A percentile compares a stretch with the other conserved stretches of the same genome.
These are phyloP conservation scores for Cheirogaleus major DNA, from an alignment of 2,797 vertebrate species.

Conservation along the genomic window DNA sequence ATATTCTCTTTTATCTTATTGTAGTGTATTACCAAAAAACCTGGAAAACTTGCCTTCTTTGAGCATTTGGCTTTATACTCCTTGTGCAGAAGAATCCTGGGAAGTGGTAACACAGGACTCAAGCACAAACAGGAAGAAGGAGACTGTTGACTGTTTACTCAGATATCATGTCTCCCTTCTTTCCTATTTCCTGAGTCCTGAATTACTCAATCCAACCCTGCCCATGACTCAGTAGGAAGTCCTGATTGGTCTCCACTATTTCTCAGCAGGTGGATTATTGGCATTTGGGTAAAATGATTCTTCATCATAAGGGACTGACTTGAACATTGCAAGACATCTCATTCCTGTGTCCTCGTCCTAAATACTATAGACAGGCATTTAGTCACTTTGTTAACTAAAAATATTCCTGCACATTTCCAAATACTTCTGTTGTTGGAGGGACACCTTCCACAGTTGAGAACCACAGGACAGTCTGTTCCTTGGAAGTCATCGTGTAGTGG, in stretches of 20 bases:
- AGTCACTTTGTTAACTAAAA: neutral
- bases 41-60: neutral
- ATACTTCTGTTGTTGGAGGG: neutral
- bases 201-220: neutral
- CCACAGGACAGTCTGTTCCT: neutral
- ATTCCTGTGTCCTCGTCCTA: neutral
- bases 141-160: neutral
- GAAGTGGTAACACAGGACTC: neutral
- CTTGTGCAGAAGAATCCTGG: neutral
- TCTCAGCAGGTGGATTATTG: neutral
- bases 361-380: neutral
- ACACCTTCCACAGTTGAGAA: neutral
- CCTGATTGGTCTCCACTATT: neutral
- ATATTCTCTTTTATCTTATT: neutral
- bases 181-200: neutral
- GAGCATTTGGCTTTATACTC: neutral
- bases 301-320: neutral
- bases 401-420: neutral
- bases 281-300: neutral
- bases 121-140: neutral
- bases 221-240: neutral
- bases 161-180: neutral
- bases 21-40: neutral
- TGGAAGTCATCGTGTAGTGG: neutral
- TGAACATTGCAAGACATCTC: neutral